Evolutionary conservation across 2,113 vertebrate species (phyloP), one percentile per base, ranked within the genome.

Genomic region (Hemibagrus wyckioides): DNA sequence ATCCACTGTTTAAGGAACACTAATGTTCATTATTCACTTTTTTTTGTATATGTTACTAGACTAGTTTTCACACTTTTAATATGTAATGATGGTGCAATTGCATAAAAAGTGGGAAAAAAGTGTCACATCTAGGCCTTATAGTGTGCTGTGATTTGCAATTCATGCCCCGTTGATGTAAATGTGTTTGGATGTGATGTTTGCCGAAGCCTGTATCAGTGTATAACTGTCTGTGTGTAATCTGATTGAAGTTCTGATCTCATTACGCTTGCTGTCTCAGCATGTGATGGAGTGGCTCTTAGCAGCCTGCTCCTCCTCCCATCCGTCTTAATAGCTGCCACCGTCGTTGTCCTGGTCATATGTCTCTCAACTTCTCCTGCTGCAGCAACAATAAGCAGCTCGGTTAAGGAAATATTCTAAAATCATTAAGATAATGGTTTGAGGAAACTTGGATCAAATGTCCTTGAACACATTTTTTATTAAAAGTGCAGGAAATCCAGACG

Each of bases 171-270:
- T 41, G 44, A 50, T 36, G 50, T 84, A 84, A 13, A 50, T 52
- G 48, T 23, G n/a, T 19, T 23, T 36, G 48, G 48, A 54, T 33
- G 63, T 33, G 28, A 33, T 28, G 44, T 52, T 71, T 50, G 23
- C 1, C 30, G 56, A 30, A 33, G 48, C 30, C 25, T 23, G 56
- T 28, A 69, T 30, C 77, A 50, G 67, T 82, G 80, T 39, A 56
- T 57, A 30, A 36, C 39, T 80, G 73, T 71, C 25, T 76, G 86
- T 59, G 39, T 82, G 54, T 82, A 82, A 86, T 82, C 85, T 57
- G 36, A 86, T 82, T 86, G 36, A 69, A 71, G 59, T n/a, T 75
- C 80, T 87, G 80, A 87, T 75, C 86, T 82, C 67, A 87, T 87
- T 87, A 73, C 54, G 1, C 7, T 59, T 11, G 8, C 80, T 48